These are phyloP conservation scores for Poeciliopsis turneri DNA, from an alignment of 2,797 vertebrate species.

Conservation along the genomic window DNA sequence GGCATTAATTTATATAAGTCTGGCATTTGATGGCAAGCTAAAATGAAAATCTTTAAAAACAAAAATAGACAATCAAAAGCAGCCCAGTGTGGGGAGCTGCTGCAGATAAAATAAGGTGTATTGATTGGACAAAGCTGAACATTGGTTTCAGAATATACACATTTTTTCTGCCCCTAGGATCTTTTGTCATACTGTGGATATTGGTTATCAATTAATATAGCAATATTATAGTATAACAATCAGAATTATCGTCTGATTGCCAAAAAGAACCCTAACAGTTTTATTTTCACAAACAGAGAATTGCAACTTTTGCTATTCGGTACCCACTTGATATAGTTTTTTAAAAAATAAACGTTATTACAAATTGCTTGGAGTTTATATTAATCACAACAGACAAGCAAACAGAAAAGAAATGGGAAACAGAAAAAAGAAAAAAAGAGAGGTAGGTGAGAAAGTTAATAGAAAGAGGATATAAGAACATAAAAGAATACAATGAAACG, in stretches of 20 bases:
- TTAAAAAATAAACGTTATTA: not conserved
- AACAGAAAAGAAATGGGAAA: not conserved
- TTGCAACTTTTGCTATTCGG: not conserved
- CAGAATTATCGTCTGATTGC: not conserved
- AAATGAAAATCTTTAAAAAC: conserved; percentile 18
- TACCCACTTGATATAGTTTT: not conserved
- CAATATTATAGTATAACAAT: not conserved
- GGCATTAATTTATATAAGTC: conserved; percentile 41
- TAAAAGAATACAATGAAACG: not conserved
- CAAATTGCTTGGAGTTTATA: not conserved
- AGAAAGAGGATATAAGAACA: not conserved
- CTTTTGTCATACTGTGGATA: not conserved
- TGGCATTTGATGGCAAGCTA: conserved; percentile 56
- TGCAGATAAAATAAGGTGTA: conserved; percentile 37
- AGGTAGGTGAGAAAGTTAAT: not conserved
- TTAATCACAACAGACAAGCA: not conserved
- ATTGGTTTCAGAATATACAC: not conserved
- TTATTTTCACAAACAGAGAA: not conserved
- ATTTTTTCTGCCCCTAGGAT: not conserved
- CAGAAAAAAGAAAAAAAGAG: not conserved
- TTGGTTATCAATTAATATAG: not conserved
- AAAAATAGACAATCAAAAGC: conserved; percentile 10
- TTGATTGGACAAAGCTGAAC: not conserved
- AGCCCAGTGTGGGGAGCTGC: conserved; percentile 17
- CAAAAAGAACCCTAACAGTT: not conserved